phyloP scores from a whole-genome alignment of 2,113 vertebrate genomes.

The Alosa alosa region DNA sequence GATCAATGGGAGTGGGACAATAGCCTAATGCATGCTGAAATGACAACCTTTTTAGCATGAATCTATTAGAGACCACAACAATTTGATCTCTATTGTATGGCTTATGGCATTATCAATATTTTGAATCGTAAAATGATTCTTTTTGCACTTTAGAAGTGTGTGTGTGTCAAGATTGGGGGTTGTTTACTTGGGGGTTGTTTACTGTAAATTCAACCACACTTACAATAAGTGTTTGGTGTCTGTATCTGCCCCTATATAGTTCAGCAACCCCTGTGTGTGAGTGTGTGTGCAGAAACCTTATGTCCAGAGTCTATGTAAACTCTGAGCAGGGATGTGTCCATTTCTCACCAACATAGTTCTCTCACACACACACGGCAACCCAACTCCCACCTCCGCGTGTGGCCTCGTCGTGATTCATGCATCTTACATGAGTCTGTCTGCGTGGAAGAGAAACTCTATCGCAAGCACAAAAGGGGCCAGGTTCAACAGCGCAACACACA shows the following conservation, averaged over 20 bases:
- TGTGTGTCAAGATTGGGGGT: too few relatives aligned
- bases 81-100: too few relatives aligned
- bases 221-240: background rate
- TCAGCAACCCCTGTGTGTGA: background rate
- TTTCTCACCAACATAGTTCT: background rate
- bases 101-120: too few relatives aligned
- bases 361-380: background rate
- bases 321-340: background rate
- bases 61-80: too few relatives aligned
- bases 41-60: too few relatives aligned
- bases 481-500: constrained; percentile 6
- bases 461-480: constrained; percentile 36
- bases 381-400: constrained; percentile 23
- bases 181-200: background rate
- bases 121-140: too few relatives aligned
- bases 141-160: background rate
- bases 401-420: constrained; percentile 33
- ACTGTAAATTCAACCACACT: background rate
- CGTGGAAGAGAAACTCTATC: constrained; percentile 62
- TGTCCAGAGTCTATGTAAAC: background rate
- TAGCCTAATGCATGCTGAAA: constrained; percentile 6
- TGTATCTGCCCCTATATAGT: background rate
- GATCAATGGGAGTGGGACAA: constrained; percentile 16
- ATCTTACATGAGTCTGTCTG: constrained; percentile 50
- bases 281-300: background rate